Evolutionary conservation across 2,797 vertebrate genomes (phyloP), one percentile per base, ranked within the genome.

Genomic region (Odontamblyopus rebecca): DNA sequence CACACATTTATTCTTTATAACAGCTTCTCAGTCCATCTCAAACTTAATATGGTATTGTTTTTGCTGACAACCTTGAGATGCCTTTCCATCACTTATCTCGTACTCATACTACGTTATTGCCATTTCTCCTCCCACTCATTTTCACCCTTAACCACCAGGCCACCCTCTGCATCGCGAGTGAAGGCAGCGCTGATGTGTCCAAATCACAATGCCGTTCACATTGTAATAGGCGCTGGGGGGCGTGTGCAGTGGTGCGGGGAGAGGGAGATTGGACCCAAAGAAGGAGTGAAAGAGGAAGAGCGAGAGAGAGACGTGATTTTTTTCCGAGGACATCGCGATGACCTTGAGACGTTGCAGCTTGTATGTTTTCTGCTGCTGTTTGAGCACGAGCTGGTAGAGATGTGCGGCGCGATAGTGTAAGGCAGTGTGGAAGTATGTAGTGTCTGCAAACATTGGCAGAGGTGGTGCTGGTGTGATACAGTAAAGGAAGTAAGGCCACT

Each of bases 311-410:
- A 19, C 26, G 41, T 51, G 41, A 29, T 53, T 72, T 64, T 30
- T 35, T 78, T 29, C 50, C 41, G 79, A 85, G 82, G 84, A 86
- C 87, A 81, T 16, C 35, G 18, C 74, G 67, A 75, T 92, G 88
- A 89, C 91, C 93, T 94, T 93, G 91, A 93, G 73, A 86, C 72
- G 87, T 86, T 86, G 87, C 89, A 75, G 80, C 80, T 79, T 86
- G 76, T 77, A 8, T 41, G 44, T 59, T 78, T 80, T 82, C 67
- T 84, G 82, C 80, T 68, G 80, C 81, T 75, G 82, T 74, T 83
- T 75, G 69, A 72, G 80, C 71, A 70, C 74, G 70, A 63, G 72
- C 70, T 77, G 72, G 70, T 30, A 61, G 80, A 67, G 71, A 71
- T 66, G 57, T 15, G 41, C 41, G 38, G 12, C 30, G 15, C 56